Conservation (phyloP, 2,797 vertebrate genomes). For the Sciurus carolinensis region DNA sequence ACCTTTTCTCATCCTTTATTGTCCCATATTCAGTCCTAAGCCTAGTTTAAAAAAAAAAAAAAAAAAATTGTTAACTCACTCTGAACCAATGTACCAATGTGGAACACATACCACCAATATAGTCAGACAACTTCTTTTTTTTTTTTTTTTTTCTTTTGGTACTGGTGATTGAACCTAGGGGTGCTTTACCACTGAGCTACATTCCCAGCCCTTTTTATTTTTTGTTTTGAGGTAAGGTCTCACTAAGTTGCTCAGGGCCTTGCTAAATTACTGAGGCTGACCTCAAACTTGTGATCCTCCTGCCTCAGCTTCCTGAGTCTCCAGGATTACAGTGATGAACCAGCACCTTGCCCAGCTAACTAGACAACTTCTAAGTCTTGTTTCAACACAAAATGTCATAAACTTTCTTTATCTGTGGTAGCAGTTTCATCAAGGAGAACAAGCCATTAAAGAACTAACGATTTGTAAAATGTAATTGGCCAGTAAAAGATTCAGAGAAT, state of each 20-base stretch:
- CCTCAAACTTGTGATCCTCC: too few relatives aligned
- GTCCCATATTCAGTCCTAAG: not conserved
- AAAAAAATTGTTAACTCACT: not conserved
- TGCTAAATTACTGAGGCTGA: too few relatives aligned
- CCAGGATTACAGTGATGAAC: too few relatives aligned
- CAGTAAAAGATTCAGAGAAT: not conserved
- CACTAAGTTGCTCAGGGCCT: too few relatives aligned
- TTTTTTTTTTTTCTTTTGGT: too few relatives aligned
- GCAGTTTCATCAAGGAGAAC: not conserved
- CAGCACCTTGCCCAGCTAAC: not conserved
- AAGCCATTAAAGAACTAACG: slow-evolving; percentile 22
- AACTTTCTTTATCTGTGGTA: not conserved
- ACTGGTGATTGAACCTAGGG: too few relatives aligned
- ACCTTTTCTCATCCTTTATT: not conserved
- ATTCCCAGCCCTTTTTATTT: too few relatives aligned
- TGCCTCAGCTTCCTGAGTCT: too few relatives aligned
- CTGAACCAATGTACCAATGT: not conserved
- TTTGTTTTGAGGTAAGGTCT: too few relatives aligned
- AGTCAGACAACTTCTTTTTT: too few relatives aligned
- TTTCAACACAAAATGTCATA: slow-evolving; percentile 34
- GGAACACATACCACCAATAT: not conserved
- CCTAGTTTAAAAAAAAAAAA: not conserved
- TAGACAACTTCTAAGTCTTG: not conserved
- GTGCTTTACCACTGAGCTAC: too few relatives aligned
- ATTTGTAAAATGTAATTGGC: not conserved